These are phyloP conservation scores for Chionomys nivalis DNA, from an alignment of 2,113 vertebrate species.

Conservation along the genomic window DNA sequence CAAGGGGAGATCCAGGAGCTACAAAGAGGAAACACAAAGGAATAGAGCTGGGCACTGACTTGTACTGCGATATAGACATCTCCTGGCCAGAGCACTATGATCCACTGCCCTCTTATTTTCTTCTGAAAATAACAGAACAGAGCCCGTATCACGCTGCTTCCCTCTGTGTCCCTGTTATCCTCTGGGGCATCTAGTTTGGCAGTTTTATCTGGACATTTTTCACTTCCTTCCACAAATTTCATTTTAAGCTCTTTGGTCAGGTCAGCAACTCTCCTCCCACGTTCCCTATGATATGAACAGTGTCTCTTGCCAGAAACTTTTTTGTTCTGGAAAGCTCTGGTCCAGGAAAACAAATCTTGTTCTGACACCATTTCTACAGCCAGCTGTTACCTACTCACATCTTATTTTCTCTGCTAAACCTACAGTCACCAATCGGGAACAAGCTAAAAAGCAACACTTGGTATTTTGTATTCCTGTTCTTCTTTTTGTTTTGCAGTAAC, in stretches of 20 bases:
- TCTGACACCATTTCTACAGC: conserved; percentile 43
- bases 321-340: conserved; percentile 65
- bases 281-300: conserved; percentile 38
- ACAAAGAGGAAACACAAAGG: not conserved
- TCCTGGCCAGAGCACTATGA: not conserved
- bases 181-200: not conserved
- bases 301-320: conserved; percentile 63
- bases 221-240: conserved; percentile 70
- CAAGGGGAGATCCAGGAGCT: not conserved
- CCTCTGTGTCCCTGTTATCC: conserved; percentile 49
- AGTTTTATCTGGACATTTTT: conserved; percentile 64
- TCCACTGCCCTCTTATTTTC: conserved; percentile 55
- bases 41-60: too few relatives aligned
- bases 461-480: not conserved
- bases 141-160: not conserved
- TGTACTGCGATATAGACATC: conserved; percentile 9
- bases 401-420: conserved; percentile 50
- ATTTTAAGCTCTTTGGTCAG: conserved; percentile 66
- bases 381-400: conserved; percentile 63
- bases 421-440: not conserved
- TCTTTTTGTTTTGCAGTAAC: not conserved
- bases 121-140: conserved; percentile 47
- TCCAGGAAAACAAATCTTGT: conserved; percentile 69
- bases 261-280: conserved; percentile 67
- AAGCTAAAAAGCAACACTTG: conserved; percentile 5